Evolutionary conservation across 2,113 vertebrate genomes (phyloP).

Genomic region (rat (Rattus norvegicus)): GRCr8 NC_086022.1:63973501-63974000

Average conservation of each 20-base stretch:
- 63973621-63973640: not conserved
- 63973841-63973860: not conserved
- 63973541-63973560: not conserved
- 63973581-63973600: not conserved
- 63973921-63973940: too few relatives aligned
- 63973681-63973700: slow-evolving; percentile 89
- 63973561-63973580: too few relatives aligned
- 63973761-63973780: not conserved
- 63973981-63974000: not conserved
- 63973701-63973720: slow-evolving; percentile 89
- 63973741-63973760: not conserved
- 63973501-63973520: not conserved
- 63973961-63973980: not conserved
- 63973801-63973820: not conserved
- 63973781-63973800: too few relatives aligned
- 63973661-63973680: not conserved
- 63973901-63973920: too few relatives aligned
- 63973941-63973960: not conserved
- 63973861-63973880: not conserved
- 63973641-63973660: not conserved
- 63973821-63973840: not conserved
- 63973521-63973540: not conserved
- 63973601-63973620: not conserved
- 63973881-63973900: not conserved
- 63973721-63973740: slow-evolving; percentile 89